These are phyloP conservation scores for Anolis carolinensis DNA, from an alignment of 2,113 vertebrate genomes.

Conservation along the genomic window DNA sequence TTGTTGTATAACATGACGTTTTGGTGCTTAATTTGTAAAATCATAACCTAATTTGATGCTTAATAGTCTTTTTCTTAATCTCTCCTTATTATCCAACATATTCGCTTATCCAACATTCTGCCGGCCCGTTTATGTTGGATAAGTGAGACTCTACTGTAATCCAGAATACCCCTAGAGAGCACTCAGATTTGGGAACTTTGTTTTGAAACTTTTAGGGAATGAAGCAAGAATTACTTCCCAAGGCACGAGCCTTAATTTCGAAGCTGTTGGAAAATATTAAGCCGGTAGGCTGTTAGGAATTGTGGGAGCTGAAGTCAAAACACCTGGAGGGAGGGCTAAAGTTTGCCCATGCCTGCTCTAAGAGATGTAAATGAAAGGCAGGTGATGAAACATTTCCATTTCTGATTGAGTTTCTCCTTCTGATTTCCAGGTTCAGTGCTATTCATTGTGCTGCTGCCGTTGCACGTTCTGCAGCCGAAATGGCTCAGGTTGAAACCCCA, in stretches of 20 bases:
- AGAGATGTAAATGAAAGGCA: not conserved
- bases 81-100: too few species aligned
- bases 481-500: slow-evolving; percentile 55
- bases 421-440: slow-evolving; percentile 83
- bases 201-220: not conserved
- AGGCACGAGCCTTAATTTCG: not conserved
- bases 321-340: too few species aligned
- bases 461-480: slow-evolving; percentile 69
- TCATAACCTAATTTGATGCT: too few species aligned
- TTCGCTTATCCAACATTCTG: too few species aligned
- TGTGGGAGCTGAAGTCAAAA: too few species aligned
- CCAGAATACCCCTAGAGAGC: not conserved
- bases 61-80: too few species aligned
- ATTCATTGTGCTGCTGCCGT: slow-evolving; percentile 84
- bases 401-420: not conserved
- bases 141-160: too few species aligned
- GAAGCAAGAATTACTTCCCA: not conserved
- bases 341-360: too few species aligned
- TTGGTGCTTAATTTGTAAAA: too few species aligned
- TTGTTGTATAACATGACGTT: too few species aligned
- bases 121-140: too few species aligned
- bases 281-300: too few species aligned
- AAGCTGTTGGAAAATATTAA: not conserved
- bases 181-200: not conserved
- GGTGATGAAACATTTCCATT: not conserved